phyloP scores from a whole-genome alignment of 2,888 invertebrate genomes.

The Diabrotica balteata region DNA sequence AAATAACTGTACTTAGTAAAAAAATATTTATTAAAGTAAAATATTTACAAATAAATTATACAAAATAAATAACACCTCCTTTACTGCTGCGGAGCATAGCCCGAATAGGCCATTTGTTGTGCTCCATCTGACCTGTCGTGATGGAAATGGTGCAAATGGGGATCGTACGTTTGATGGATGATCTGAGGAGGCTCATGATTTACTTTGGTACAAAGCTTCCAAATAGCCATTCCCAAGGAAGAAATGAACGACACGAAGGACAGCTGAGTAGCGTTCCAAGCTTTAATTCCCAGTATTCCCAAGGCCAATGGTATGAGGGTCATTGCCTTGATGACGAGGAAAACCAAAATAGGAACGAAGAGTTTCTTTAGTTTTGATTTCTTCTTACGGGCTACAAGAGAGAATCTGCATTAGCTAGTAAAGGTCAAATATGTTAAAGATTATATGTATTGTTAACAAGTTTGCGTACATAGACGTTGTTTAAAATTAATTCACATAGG shows the following conservation, averaged over 20 bases:
- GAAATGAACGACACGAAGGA: constrained; percentile 88
- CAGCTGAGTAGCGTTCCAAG: constrained; percentile 86
- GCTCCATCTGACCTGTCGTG: constrained; percentile 62
- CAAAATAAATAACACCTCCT: not conserved
- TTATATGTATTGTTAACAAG: no score
- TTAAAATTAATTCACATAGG: no score
- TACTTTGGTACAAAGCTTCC: constrained; percentile 87
- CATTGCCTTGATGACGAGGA: constrained; percentile 84
- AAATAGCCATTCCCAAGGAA: constrained; percentile 82
- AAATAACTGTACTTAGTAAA: no score
- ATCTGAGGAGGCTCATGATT: constrained; percentile 39
- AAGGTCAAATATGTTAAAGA: no score
- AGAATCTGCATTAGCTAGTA: not conserved
- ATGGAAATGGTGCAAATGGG: constrained; percentile 30
- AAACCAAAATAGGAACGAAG: constrained; percentile 81
- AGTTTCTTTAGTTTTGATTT: constrained; percentile 85
- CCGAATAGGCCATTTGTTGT: constrained; percentile 77
- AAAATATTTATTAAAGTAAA: constrained; percentile 1
- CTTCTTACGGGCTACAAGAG: constrained; percentile 57
- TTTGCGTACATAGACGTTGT: no score
- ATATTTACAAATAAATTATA: not conserved
- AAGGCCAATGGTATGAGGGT: constrained; percentile 84
- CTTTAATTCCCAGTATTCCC: constrained; percentile 84
- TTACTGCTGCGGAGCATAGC: constrained; percentile 59
- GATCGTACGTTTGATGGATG: constrained; percentile 41